Conservation (phyloP, 2,113 vertebrate species). For the Illadopsis cleaveri region DNA sequence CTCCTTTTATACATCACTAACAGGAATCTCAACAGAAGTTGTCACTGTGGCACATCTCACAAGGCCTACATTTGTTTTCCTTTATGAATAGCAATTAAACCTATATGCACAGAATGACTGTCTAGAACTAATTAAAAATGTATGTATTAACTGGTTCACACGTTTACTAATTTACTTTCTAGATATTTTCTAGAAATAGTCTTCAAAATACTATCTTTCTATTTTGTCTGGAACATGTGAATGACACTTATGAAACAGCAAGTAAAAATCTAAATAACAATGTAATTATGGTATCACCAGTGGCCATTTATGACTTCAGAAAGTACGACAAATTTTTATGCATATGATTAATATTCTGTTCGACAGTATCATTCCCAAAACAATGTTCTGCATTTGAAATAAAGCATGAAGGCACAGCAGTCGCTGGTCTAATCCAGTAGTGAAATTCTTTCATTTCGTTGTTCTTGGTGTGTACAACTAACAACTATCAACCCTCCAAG, state of each 20-base stretch:
- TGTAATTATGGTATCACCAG: background rate
- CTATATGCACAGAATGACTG: background rate
- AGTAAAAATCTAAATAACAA: background rate
- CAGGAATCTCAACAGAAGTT: background rate
- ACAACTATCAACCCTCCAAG: background rate
- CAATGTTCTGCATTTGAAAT: background rate
- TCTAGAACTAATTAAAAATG: background rate
- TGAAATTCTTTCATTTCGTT: background rate
- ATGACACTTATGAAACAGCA: background rate
- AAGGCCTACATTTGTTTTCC: background rate
- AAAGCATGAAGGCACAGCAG: background rate
- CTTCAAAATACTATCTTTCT: background rate
- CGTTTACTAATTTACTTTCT: background rate
- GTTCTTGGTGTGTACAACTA: background rate
- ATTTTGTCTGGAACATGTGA: background rate
- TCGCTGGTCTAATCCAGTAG: background rate
- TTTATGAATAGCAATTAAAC: background rate
- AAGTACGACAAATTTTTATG: background rate
- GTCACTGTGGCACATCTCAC: background rate
- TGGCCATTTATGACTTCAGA: background rate
- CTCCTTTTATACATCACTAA: background rate
- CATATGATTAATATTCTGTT: background rate
- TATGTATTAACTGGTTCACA: background rate
- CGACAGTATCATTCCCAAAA: background rate
- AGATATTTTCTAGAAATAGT: background rate